These are phyloP conservation scores for Amazona guildingii DNA, from an alignment of 2,113 vertebrate species.

Conservation along the genomic window DNA sequence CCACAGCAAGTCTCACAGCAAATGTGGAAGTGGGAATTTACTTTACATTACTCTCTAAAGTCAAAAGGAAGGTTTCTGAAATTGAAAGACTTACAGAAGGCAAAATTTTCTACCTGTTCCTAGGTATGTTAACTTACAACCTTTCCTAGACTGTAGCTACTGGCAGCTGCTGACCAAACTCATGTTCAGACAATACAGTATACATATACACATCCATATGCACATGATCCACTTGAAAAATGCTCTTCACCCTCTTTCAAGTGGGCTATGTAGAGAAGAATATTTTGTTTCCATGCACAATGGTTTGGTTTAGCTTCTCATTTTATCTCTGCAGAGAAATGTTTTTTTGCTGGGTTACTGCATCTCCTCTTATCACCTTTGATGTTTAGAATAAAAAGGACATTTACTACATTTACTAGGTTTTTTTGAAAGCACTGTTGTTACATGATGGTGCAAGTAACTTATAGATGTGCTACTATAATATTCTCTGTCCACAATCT, in stretches of 20 bases:
- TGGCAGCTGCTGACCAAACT: conserved; percentile 2
- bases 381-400: neutral
- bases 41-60: neutral
- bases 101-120: neutral
- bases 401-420: neutral
- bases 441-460: neutral
- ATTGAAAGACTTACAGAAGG: neutral
- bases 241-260: neutral
- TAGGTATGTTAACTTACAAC: neutral
- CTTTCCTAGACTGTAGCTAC: neutral
- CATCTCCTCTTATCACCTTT: neutral
- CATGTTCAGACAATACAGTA: neutral
- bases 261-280: neutral
- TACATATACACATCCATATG: neutral
- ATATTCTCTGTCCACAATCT: neutral
- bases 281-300: neutral
- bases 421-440: neutral
- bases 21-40: neutral
- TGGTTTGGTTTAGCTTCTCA: neutral
- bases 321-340: neutral
- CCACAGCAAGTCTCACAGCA: neutral
- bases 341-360: neutral
- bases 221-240: neutral
- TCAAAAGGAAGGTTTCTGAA: neutral
- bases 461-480: neutral